Evolutionary conservation across 2,113 vertebrate genomes (phyloP), one percentile per base, ranked within the genome.

Genomic region (Salvelinus alpinus): DNA sequence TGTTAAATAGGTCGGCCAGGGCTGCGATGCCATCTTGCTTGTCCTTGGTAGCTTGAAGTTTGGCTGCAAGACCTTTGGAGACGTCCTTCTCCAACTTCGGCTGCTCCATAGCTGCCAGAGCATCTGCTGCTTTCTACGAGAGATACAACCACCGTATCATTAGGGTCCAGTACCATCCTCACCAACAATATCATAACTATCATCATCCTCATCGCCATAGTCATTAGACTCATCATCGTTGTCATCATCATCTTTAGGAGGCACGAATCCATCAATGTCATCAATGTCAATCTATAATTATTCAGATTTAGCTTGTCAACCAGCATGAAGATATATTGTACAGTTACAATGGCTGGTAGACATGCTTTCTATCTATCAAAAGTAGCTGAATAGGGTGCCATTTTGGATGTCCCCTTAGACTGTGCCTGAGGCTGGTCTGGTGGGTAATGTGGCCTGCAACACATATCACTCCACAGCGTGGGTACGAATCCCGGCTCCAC

Each of bases 1-100:
- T 94, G 0, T 80, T 88, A 47, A 94, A 98, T 79, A 98, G 96
- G 72, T 86, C 89, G 80, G 93, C 92, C 13, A 99, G 95, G 25
- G 78, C 87, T 3, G 85, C 91, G 25, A 95, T 87, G 2, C 94
- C 92, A 0, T 85, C 92, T 62, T 93, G 93, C 80, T 97, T 99
- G 90, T 94, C 96, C 86, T 94, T 95, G 85, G 95, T 83, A 1
- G 85, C 89, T 11, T 84, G 94, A 70, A 98, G 86, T 1, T 90
- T 91, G 74, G 95, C 90, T 0, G 95, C 95, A 65, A 99, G 91
- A 64, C 91, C 93, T 22, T 95, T 92, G 60, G 95, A 92, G 0
- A 91, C 90, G 71, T 90, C 91, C 74, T 93, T 97, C 85, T 97
- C 87, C 25, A 54, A 18, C 51, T 18, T 54, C 51, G 51, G 51